Conservation (phyloP, 2,888 invertebrate species). For the Cephonodes hylas region DNA sequence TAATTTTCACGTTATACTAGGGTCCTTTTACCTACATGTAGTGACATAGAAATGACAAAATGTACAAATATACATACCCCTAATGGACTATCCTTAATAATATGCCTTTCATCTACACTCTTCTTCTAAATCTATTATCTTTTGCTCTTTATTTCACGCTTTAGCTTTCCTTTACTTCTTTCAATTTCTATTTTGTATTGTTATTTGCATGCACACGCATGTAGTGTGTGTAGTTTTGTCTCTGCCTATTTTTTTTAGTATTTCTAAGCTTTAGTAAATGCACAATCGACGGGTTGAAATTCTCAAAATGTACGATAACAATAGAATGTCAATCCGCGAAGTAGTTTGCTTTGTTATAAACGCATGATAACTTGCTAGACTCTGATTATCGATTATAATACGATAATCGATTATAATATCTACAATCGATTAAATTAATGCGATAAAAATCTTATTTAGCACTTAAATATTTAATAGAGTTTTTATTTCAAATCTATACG, state of each 20-base stretch:
- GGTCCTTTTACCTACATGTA: too few relatives aligned
- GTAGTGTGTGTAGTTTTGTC: neutral
- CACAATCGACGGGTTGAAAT: neutral
- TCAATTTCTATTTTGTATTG: neutral
- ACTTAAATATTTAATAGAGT: too few relatives aligned
- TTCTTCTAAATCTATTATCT: too few relatives aligned
- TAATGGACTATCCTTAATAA: too few relatives aligned
- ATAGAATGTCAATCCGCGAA: neutral
- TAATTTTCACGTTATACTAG: too few relatives aligned
- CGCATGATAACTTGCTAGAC: neutral
- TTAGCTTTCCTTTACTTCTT: neutral
- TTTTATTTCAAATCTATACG: too few relatives aligned
- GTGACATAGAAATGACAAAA: too few relatives aligned
- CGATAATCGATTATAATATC: neutral
- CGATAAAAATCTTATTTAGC: too few relatives aligned
- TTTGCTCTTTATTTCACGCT: neutral
- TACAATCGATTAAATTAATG: neutral
- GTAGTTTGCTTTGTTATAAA: neutral
- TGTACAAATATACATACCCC: too few relatives aligned
- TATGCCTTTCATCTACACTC: too few relatives aligned
- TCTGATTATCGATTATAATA: too few relatives aligned
- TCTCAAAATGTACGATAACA: neutral
- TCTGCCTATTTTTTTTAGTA: neutral
- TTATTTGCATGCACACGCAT: neutral
- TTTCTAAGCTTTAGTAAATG: neutral